Percentiles rank a stretch among this genome's conserved stretches.
Conservation (phyloP, 2,888 invertebrate genomes). For the Epinotia ramella region DNA sequence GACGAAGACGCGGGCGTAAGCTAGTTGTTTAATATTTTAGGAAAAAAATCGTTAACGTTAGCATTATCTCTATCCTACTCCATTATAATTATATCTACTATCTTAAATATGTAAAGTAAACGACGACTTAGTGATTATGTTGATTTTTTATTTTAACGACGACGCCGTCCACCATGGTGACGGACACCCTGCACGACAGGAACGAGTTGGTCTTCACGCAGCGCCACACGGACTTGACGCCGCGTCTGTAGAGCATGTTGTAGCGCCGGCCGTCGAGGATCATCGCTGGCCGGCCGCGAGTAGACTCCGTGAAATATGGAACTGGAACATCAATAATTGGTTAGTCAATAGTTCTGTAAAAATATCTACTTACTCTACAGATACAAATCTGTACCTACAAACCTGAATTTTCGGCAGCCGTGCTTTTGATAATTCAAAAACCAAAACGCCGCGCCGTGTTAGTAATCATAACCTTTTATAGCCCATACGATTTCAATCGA, state of each 20-base stretch:
- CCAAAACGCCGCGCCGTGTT: no score
- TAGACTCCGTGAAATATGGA: conserved; percentile 12
- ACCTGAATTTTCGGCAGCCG: no score
- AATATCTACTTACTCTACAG: no score
- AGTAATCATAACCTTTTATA: no score
- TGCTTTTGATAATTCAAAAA: no score
- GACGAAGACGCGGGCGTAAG: no score
- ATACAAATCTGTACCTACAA: no score
- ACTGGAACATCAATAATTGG: not conserved
- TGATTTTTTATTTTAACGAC: conserved; percentile 26
- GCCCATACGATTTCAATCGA: no score
- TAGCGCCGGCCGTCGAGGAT: conserved; percentile 46
- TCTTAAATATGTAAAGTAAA: not conserved
- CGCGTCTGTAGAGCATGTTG: conserved; percentile 46
- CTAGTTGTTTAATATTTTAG: no score
- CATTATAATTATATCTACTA: no score
- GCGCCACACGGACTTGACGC: conserved; percentile 48
- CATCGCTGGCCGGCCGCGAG: conserved; percentile 10
- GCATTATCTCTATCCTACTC: not conserved
- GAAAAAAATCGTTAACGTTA: not conserved
- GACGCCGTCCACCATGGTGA: conserved; percentile 18
- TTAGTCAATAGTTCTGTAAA: no score
- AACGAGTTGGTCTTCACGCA: conserved; percentile 21
- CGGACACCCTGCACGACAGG: conserved; percentile 12
- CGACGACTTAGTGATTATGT: conserved; percentile 15